A percentile compares a stretch with the other conserved stretches of the same genome.
Conservation (phyloP, 1,140 invertebrate species). For the Homalodisca vitripennis region DNA sequence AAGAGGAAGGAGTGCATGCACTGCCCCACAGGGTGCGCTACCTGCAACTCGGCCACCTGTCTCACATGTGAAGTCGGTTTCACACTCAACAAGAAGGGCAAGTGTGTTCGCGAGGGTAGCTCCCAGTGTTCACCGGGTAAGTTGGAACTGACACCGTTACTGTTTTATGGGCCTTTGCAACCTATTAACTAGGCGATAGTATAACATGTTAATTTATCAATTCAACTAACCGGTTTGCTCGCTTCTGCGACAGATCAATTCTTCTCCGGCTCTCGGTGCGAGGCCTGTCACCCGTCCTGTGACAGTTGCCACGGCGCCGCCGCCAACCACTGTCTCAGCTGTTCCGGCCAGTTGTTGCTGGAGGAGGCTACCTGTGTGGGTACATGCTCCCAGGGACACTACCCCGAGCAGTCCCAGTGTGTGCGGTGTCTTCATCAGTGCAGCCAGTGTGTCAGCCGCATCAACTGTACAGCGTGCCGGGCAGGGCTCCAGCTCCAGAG, state of each 20-base stretch:
- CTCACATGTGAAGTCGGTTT: conserved; percentile 67
- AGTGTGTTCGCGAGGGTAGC: conserved; percentile 64
- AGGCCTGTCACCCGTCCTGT: conserved; percentile 46
- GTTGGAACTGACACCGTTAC: conserved; percentile 30
- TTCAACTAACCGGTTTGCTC: neutral
- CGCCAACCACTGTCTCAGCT: conserved; percentile 47
- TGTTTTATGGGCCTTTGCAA: neutral
- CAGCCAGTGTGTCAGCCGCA: conserved; percentile 67
- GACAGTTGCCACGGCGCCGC: conserved; percentile 48
- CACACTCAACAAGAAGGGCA: conserved; percentile 67
- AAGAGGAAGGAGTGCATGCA: conserved; percentile 71
- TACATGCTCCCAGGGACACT: conserved; percentile 45
- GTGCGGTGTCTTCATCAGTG: conserved; percentile 76
- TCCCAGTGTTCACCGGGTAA: conserved; percentile 62
- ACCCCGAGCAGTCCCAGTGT: conserved; percentile 51
- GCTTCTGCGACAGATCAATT: neutral
- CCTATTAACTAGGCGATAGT: neutral
- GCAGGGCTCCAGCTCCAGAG: conserved; percentile 69
- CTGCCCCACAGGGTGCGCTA: conserved; percentile 70
- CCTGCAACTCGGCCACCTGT: conserved; percentile 65
- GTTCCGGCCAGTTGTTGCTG: conserved; percentile 42
- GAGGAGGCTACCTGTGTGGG: conserved; percentile 44
- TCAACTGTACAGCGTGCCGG: conserved; percentile 75
- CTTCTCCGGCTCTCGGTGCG: conserved; percentile 31
- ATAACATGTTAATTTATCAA: neutral